phyloP scores from a whole-genome alignment of 2,113 vertebrate species.

The Hippoglossus stenolepis region DNA sequence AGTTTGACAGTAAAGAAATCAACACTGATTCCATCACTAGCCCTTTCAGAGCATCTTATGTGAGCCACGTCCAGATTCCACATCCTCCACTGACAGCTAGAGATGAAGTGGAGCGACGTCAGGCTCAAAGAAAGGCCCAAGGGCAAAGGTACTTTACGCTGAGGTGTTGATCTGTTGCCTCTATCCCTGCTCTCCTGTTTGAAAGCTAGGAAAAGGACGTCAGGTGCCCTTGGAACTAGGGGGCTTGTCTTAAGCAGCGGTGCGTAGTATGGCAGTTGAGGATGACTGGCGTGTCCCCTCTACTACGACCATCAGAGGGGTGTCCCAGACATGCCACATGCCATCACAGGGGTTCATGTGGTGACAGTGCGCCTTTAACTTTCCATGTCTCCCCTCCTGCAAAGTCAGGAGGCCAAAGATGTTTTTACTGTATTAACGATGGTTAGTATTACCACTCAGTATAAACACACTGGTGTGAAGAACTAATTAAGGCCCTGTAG shows the following conservation, averaged over 20 bases:
- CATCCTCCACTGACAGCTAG: constrained; percentile 28
- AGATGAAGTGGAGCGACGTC: constrained; percentile 14
- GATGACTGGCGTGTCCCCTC: constrained; percentile 43
- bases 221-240: constrained; percentile 59
- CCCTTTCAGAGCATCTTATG: background rate
- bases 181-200: constrained; percentile 50
- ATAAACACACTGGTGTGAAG: constrained; percentile 50
- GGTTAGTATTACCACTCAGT: constrained; percentile 42
- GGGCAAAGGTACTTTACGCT: constrained; percentile 47
- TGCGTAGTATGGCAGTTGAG: background rate
- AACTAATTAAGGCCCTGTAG: constrained; percentile 9
- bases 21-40: background rate
- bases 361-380: constrained; percentile 30
- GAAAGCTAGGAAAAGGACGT: constrained; percentile 44
- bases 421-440: constrained; percentile 13
- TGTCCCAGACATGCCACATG: constrained; percentile 64
- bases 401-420: constrained; percentile 19
- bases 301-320: constrained; percentile 50
- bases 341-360: constrained; percentile 40
- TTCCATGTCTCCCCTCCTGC: constrained; percentile 29
- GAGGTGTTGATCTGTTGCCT: constrained; percentile 63
- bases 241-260: constrained; percentile 45
- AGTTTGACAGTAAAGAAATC: background rate
- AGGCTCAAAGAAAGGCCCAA: constrained; percentile 12
- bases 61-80: background rate